phyloP scores from a whole-genome alignment of 1,140 invertebrate genomes.

The Patella vulgata region DNA sequence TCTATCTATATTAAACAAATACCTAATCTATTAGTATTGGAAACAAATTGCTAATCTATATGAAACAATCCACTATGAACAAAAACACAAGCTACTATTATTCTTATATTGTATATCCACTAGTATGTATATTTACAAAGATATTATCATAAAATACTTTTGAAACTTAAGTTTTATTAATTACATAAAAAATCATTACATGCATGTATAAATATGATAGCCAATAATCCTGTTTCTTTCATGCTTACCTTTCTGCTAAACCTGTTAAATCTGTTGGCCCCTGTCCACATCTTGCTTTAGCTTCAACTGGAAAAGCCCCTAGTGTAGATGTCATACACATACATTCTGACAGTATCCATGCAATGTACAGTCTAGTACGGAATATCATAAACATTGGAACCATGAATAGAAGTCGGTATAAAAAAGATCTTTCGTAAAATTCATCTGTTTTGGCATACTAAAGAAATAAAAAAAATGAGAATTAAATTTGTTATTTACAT shows the following conservation, averaged over 20 bases:
- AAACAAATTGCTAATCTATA: too few species aligned
- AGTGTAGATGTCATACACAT: constrained; percentile 90
- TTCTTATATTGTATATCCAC: too few species aligned
- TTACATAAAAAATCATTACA: too few species aligned
- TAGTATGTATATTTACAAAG: too few species aligned
- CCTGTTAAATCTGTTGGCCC: constrained; percentile 77
- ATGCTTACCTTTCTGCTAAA: constrained; percentile 63
- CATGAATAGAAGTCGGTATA: constrained; percentile 84
- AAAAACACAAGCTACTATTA: too few species aligned
- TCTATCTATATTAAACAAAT: too few species aligned
- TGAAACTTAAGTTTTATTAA: too few species aligned
- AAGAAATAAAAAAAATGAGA: constrained; percentile 23
- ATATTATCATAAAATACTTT: too few species aligned
- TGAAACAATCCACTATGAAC: too few species aligned
- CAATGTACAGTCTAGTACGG: constrained; percentile 88
- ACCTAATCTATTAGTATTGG: too few species aligned
- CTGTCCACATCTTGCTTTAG: constrained; percentile 78
- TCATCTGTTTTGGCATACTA: constrained; percentile 63
- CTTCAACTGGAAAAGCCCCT: constrained; percentile 85
- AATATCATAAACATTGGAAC: constrained; percentile 88
- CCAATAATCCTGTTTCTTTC: background rate
- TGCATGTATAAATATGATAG: too few species aligned
- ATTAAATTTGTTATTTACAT: background rate
- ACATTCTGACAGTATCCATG: constrained; percentile 89
- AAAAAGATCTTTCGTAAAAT: constrained; percentile 68